Evolutionary conservation across 2,797 vertebrate species (phyloP).

Genomic region (Dryobates pubescens): DNA sequence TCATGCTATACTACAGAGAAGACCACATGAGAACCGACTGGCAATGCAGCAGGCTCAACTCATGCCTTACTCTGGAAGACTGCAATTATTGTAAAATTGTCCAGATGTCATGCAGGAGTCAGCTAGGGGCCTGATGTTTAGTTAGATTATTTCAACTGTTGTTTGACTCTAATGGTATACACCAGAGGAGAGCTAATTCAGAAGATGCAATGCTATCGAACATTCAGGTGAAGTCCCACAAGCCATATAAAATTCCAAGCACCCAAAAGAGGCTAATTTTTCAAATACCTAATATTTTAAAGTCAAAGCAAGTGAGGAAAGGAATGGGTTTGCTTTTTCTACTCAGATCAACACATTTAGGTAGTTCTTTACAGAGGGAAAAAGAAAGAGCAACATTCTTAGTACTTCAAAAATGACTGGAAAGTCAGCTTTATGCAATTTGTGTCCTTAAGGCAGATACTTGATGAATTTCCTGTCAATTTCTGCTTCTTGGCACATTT

Average conservation of each 20-base stretch:
- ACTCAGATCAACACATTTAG: neutral
- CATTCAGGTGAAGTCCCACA: neutral
- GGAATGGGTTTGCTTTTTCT: neutral
- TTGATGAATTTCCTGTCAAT: slow-evolving; percentile 20
- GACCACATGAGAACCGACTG: neutral
- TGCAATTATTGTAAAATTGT: neutral
- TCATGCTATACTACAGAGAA: no score
- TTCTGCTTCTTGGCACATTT: neutral
- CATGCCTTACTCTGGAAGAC: neutral
- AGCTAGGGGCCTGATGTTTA: neutral
- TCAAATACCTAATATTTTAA: neutral
- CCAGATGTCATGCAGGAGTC: neutral
- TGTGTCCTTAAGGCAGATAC: neutral
- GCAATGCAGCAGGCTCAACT: neutral
- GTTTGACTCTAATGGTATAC: neutral
- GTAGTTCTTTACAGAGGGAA: neutral
- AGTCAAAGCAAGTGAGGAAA: neutral
- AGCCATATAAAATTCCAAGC: neutral
- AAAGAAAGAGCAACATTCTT: neutral
- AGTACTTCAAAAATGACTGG: neutral
- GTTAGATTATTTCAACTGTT: neutral
- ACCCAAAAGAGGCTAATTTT: neutral
- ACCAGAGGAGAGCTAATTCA: neutral
- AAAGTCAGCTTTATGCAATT: slow-evolving; percentile 21
- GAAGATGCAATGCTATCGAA: neutral